Evolutionary conservation across 1,140 invertebrate species (phyloP).

Genomic region (Halictus rubicundus): DNA sequence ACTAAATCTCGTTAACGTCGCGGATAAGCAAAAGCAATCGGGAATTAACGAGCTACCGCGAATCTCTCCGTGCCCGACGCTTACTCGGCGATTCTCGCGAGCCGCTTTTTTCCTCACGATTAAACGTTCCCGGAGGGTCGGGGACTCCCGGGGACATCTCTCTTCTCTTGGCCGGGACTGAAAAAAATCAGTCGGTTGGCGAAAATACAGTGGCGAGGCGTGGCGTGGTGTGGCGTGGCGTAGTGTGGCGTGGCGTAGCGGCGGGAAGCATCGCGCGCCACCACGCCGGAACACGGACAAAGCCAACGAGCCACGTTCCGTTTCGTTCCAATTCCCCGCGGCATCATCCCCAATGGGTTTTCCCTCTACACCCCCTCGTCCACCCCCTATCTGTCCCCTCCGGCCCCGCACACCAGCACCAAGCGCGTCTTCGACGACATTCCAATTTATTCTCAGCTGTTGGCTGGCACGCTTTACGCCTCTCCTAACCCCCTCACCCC

Average conservation of each 20-base stretch:
- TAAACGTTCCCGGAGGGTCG: conserved; percentile 45
- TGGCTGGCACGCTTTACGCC: conserved; percentile 60
- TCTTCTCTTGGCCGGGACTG: conserved; percentile 30
- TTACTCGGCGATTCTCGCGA: conserved; percentile 32
- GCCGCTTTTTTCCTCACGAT: conserved; percentile 43
- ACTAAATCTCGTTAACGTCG: not conserved
- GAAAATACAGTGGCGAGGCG: conserved; percentile 47
- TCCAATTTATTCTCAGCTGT: conserved; percentile 68
- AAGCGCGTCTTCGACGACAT: conserved; percentile 58
- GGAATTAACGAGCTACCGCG: conserved; percentile 2
- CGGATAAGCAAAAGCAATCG: not conserved
- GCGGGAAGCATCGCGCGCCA: conserved; percentile 27
- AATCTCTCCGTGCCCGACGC: not conserved
- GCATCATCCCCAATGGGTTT: conserved; percentile 55
- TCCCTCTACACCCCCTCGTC: not conserved
- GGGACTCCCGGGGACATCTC: conserved; percentile 29
- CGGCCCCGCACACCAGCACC: conserved; percentile 1
- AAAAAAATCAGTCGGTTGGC: conserved; percentile 58
- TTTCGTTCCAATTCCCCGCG: conserved; percentile 63
- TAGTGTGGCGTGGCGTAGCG: too few species aligned
- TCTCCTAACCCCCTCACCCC: conserved; percentile 3
- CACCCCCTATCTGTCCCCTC: not conserved
- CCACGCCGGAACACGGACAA: conserved; percentile 56
- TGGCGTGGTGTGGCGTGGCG: not conserved
- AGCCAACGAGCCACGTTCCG: conserved; percentile 51